phyloP scores from a whole-genome alignment of 2,797 vertebrate genomes.

The Acipenser ruthenus region DNA sequence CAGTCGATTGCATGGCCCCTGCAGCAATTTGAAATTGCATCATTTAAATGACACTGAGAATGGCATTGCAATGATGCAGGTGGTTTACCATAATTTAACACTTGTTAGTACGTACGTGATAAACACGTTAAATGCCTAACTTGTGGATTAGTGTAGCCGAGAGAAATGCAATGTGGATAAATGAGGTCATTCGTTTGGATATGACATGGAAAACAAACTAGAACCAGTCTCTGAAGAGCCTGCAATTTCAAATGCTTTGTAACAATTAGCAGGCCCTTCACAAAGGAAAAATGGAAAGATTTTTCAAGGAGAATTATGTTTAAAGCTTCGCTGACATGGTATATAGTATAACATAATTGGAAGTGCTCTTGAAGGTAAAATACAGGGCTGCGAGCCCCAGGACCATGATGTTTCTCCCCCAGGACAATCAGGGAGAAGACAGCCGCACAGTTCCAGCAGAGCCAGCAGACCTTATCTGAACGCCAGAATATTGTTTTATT shows the following conservation, averaged over 20 bases:
- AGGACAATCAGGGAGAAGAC: not conserved
- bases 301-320: slow-evolving; percentile 41
- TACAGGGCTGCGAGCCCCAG: slow-evolving; percentile 20
- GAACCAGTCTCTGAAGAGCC: slow-evolving; percentile 32
- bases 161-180: slow-evolving; percentile 23
- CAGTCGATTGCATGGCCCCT: not conserved
- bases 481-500: no score
- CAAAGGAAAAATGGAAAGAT: slow-evolving; percentile 48
- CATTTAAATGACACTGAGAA: not conserved
- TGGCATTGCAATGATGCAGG: slow-evolving; percentile 11
- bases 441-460: no score
- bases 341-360: slow-evolving; percentile 36
- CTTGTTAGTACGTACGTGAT: slow-evolving; percentile 17
- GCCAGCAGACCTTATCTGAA: no score
- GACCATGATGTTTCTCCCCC: slow-evolving; percentile 25
- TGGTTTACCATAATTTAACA: slow-evolving; percentile 19
- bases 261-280: slow-evolving; percentile 40
- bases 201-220: slow-evolving; percentile 41
- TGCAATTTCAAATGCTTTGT: slow-evolving; percentile 36
- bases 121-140: slow-evolving; percentile 4
- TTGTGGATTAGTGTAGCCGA: slow-evolving; percentile 20
- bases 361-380: slow-evolving; percentile 37
- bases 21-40: not conserved
- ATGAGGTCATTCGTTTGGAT: slow-evolving; percentile 38
- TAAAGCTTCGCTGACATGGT: slow-evolving; percentile 38